phyloP scores from a whole-genome alignment of 2,797 vertebrate species.

The Enteromius afrohamiltoni region DNA sequence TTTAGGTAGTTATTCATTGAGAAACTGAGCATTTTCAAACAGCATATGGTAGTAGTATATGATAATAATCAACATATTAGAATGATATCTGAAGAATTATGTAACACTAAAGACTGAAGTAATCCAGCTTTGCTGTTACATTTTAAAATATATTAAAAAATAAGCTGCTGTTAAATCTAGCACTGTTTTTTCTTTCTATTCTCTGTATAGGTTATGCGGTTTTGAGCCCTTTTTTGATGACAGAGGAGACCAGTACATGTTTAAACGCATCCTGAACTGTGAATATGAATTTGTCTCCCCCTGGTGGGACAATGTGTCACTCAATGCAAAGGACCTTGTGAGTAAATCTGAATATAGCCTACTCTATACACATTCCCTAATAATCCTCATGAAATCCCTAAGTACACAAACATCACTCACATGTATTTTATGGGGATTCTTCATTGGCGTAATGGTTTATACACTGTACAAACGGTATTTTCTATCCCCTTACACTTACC shows the following conservation, averaged over 20 bases:
- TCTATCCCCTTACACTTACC: background rate
- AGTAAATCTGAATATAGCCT: slow-evolving; percentile 61
- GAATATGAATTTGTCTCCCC: slow-evolving; percentile 92
- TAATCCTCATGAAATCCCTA: background rate
- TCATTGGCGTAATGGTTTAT: background rate
- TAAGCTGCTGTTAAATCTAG: background rate
- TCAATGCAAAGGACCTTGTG: slow-evolving; percentile 90
- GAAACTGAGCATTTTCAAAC: background rate
- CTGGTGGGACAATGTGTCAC: slow-evolving; percentile 91
- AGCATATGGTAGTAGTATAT: no score
- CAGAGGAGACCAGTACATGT: slow-evolving; percentile 81
- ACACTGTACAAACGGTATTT: background rate
- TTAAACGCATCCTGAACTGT: slow-evolving; percentile 88
- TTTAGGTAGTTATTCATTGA: background rate
- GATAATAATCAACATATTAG: background rate
- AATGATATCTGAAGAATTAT: background rate
- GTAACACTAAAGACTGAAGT: background rate
- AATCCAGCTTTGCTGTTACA: background rate
- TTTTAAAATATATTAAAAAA: background rate
- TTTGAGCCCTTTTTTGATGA: slow-evolving; percentile 91
- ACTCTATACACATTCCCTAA: background rate
- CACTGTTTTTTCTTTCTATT: slow-evolving; percentile 18
- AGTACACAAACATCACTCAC: background rate
- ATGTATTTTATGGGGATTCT: background rate
- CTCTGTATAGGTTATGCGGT: slow-evolving; percentile 81